Base-by-base conservation (phyloP, 2,113 vertebrate genomes). In the Bubo blakistoni region DNA sequence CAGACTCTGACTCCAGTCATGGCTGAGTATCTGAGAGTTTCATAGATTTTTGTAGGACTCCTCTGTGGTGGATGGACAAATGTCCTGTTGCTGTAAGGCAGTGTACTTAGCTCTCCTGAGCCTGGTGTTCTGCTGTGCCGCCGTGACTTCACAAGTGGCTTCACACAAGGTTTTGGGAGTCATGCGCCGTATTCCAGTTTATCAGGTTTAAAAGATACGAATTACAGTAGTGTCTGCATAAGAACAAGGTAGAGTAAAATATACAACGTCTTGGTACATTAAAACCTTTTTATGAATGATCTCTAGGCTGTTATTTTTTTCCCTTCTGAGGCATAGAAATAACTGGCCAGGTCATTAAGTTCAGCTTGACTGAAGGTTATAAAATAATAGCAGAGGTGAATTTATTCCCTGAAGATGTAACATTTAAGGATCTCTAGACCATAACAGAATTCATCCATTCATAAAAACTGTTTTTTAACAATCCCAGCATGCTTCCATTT, bases 381-480 rank as follows among this genome's bases (percentile, higher is more conserved):
- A 79, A 94, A 93, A 76, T 66, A 85, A 74, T 36, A 79, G 14
- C 24, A 82, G 71, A 82, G 12, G 25, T 70, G 22, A 29, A 65
- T 77, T 80, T 83, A 90, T 83, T 79, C 42, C 54, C 70, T 58
- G 25, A 61, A 77, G 55, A 52, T 32, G 29, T 27, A 90, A 62
- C 29, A 54, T 93, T 77, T 86, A 87, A 86, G 30, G 57, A 79
- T 57, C 79, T 10, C 8, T 87, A 72, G 78, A 93, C 49, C 30
- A 16, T 38, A 59, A 25, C 34, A 93, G 71, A 86, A 94, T 57
- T 77, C 49, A 92, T 71, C 42, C 13, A 70, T 80, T 94, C 47
- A 77, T 86, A 72, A 88, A 85, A 32, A 58, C 1, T 5, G 30
- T 84, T 89, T 91, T 3, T 46, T 79, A 82, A 42, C 29, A n/a